Conservation (phyloP, 2,797 vertebrate genomes). For the Simalia tracyae region DNA sequence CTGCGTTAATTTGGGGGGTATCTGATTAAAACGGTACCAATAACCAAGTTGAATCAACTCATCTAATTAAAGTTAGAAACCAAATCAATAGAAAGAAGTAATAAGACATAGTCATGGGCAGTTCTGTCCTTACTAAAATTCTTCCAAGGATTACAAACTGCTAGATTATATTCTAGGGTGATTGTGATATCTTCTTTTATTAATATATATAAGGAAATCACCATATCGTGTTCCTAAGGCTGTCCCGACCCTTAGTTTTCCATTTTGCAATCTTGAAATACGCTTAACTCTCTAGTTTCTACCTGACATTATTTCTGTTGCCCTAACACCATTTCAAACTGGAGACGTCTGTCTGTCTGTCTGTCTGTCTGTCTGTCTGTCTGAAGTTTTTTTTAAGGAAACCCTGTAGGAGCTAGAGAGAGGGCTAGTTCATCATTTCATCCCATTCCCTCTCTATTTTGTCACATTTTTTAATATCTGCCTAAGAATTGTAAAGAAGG, state of each 20-base stretch:
- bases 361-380: background rate
- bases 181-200: background rate
- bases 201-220: background rate
- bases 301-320: background rate
- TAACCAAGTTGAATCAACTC: background rate
- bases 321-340: background rate
- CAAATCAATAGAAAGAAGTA: background rate
- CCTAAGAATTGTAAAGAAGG: background rate
- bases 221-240: background rate
- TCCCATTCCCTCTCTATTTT: background rate
- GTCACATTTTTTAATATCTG: background rate
- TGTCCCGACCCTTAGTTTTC: background rate
- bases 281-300: background rate
- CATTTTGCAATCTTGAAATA: background rate
- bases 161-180: background rate
- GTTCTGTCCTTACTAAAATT: background rate
- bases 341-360: background rate
- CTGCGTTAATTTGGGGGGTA: background rate
- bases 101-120: background rate
- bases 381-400: too few relatives aligned
- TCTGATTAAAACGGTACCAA: background rate
- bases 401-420: background rate
- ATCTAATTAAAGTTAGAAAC: background rate
- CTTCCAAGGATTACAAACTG: background rate
- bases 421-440: background rate